A percentile compares a stretch with the other conserved stretches of the same genome.
Conservation (phyloP, 1,140 invertebrate species). For the Thrips palmi region DNA sequence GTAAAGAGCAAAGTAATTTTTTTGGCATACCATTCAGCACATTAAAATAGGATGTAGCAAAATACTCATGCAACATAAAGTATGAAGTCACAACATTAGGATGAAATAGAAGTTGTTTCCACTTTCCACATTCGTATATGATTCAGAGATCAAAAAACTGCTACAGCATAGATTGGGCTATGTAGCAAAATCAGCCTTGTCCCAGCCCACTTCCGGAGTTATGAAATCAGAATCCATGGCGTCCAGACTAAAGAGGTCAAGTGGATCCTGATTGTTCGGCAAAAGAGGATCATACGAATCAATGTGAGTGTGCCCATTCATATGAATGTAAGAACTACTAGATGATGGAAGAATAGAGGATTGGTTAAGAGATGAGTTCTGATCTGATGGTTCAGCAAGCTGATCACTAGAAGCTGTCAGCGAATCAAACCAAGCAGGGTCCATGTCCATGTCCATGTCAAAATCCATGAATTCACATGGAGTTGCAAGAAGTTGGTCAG, state of each 20-base stretch:
- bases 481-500: not conserved
- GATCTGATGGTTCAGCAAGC: conserved; percentile 11
- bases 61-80: too few relatives aligned
- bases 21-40: too few relatives aligned
- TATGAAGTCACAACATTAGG: too few relatives aligned
- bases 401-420: conserved; percentile 10
- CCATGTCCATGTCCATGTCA: conserved; percentile 22
- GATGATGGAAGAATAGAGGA: conserved; percentile 14
- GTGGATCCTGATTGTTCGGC: conserved; percentile 35
- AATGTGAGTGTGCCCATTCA: conserved; percentile 22
- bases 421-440: conserved; percentile 17
- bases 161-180: too few relatives aligned
- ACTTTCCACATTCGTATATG: too few relatives aligned
- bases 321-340: conserved; percentile 20
- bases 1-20: too few relatives aligned
- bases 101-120: too few relatives aligned
- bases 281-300: conserved; percentile 40
- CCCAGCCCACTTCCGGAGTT: conserved; percentile 29
- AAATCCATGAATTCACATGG: not conserved
- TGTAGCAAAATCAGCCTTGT: conserved; percentile 41
- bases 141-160: too few relatives aligned
- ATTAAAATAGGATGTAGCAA: too few relatives aligned
- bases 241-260: conserved; percentile 51
- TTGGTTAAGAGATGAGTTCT: conserved; percentile 10
- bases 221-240: conserved; percentile 39